These are phyloP conservation scores for Elachura formosa DNA, from an alignment of 2,113 vertebrate genomes.

Conservation along the genomic window DNA sequence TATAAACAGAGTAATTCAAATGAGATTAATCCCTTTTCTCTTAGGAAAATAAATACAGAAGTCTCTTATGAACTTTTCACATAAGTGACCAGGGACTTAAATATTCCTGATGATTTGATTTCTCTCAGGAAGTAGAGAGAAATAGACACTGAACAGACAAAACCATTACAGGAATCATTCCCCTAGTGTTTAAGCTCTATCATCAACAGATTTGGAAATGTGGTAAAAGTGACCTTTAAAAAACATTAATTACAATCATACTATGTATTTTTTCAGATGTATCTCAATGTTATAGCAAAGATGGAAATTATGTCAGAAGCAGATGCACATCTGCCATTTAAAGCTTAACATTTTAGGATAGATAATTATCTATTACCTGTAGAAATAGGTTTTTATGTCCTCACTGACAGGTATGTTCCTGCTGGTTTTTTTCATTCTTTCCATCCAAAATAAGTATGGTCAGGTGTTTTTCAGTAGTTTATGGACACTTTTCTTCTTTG, in stretches of 20 bases:
- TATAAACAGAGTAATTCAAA: background rate
- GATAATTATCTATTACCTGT: background rate
- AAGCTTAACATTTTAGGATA: background rate
- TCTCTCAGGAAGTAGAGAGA: background rate
- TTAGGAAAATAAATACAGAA: constrained; percentile 10
- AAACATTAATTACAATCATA: background rate
- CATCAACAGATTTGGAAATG: background rate
- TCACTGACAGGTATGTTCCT: background rate
- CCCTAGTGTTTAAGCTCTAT: background rate
- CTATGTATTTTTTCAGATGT: background rate
- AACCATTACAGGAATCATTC: background rate
- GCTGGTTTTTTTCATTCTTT: background rate
- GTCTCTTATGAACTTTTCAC: background rate
- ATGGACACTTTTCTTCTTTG: background rate
- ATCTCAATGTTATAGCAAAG: background rate
- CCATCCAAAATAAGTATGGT: background rate
- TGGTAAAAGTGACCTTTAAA: constrained; percentile 17
- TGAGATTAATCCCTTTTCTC: background rate
- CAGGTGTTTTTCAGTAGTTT: background rate
- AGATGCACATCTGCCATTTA: background rate
- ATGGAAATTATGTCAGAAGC: background rate
- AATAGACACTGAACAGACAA: background rate
- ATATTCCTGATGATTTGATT: background rate
- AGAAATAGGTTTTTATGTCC: background rate
- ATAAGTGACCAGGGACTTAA: background rate